Evolutionary conservation across 2,797 vertebrate species (phyloP).

Genomic region (Halcyon smyrnensis): DNA sequence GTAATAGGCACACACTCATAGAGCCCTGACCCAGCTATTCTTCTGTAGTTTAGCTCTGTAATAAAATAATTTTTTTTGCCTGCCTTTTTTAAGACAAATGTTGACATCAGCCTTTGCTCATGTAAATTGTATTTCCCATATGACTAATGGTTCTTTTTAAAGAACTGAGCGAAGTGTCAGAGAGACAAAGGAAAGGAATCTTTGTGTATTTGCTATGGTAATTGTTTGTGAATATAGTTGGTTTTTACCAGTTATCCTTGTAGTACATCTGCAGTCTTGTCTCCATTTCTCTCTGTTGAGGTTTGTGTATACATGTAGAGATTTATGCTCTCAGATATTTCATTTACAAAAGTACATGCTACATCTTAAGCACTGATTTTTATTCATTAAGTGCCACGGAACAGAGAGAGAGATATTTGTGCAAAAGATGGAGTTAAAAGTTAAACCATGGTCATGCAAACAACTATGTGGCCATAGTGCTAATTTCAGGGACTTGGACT

Average conservation of each 20-base stretch:
- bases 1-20: background rate
- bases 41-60: constrained; percentile 17
- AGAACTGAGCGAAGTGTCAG: constrained; percentile 2
- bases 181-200: background rate
- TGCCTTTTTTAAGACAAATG: background rate
- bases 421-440: background rate
- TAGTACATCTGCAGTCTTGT: background rate
- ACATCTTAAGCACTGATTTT: background rate
- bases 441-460: background rate
- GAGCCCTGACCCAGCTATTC: background rate
- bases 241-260: constrained; percentile 39
- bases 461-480: background rate
- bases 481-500: background rate
- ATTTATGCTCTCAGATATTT: background rate
- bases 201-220: constrained; percentile 28
- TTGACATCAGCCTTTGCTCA: background rate
- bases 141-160: constrained; percentile 52
- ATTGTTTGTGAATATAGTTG: constrained; percentile 35
- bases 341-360: background rate
- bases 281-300: background rate
- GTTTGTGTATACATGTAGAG: background rate
- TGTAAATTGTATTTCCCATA: constrained; percentile 9
- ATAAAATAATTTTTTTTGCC: background rate
- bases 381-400: background rate
- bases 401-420: background rate